Base-by-base conservation (phyloP, 1,140 invertebrate genomes). In the Pollicipes pollicipes region DNA sequence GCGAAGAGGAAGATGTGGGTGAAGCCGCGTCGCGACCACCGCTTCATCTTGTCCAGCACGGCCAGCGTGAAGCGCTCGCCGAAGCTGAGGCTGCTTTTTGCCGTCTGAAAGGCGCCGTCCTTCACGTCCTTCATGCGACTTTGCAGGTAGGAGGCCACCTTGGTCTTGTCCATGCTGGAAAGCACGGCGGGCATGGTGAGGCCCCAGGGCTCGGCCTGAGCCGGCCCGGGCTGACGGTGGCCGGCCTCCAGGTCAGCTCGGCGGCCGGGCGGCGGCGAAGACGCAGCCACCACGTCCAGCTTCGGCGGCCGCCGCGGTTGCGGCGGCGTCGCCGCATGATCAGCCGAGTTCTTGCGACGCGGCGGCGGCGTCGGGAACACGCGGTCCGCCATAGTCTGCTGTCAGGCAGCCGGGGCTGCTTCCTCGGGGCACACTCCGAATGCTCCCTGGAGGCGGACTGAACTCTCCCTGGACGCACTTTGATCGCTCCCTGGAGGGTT, bases 1-100 rank as follows among this genome's bases (percentile, higher is more conserved):
- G 89, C 76, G 74, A 88, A 84, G 71, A 94, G 83, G 78, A 93
- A 91, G 45, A 91, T 85, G 81, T 94, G 91, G 16, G 90, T 92
- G 78, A 93, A 92, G 90, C 90, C 93, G 73, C 85, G 85, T 75
- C 85, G 87, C 0, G 89, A 92, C 83, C 86, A 87, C 24, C 84
- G 64, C 64, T 66, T 66, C 27, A 66, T 29, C 27, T 66, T 27
- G 27, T 66, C 64, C 27, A 66, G 28, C 64, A 29, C 26, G 28
- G 64, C 64, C n/a, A 66, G 28, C 10, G 64, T 66, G 64, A 66
- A 66, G n/a, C 64, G 64, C 28, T 66, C 64, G n/a, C 64, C 64
- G 27, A 66, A 28, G 64, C 64, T 66, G 27, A 66, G 28, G 64
- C 64, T 66, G 64, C 28, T 66, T n/a, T 29, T 66, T 21, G 64